A percentile compares a stretch with the other conserved stretches of the same genome.
Evolutionary conservation across 1,140 invertebrate species (phyloP).

Genomic region (Drosophila malerkotliana): DNA sequence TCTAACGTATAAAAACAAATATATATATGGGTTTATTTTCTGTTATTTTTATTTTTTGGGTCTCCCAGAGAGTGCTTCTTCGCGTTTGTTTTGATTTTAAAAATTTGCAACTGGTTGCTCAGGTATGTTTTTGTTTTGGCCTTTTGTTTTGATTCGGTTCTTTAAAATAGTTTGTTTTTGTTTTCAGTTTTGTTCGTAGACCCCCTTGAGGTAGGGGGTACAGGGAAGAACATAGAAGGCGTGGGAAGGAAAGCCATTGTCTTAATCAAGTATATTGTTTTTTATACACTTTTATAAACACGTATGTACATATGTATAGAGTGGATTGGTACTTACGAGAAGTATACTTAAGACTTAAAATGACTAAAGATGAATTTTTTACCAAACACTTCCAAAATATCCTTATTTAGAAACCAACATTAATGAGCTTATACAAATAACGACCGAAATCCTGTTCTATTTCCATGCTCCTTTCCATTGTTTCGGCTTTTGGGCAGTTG

Average conservation of each 20-base stretch:
- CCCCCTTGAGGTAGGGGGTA: neutral
- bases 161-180: conserved; percentile 18
- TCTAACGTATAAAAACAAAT: neutral
- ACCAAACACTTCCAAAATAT: conserved; percentile 5
- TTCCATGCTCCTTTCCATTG: conserved; percentile 23
- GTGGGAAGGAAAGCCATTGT: conserved; percentile 32
- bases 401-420: conserved; percentile 12
- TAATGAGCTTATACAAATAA: conserved; percentile 15
- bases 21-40: neutral
- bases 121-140: conserved; percentile 28
- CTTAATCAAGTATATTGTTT: conserved; percentile 12
- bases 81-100: conserved; percentile 69
- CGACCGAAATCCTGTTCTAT: conserved; percentile 6
- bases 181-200: conserved; percentile 8
- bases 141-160: conserved; percentile 32
- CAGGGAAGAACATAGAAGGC: neutral
- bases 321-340: neutral
- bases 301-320: neutral
- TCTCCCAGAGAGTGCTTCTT: conserved; percentile 42
- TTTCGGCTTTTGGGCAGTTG: conserved; percentile 33
- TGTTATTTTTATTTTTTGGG: conserved; percentile 9
- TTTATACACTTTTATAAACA: conserved; percentile 4
- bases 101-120: conserved; percentile 66
- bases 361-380: neutral
- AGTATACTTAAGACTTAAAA: neutral